Percentiles rank a stretch among this genome's conserved stretches.
These are phyloP conservation scores for Diorhabda carinulata DNA, from an alignment of 1,140 invertebrate species.

Conservation along the genomic window DNA sequence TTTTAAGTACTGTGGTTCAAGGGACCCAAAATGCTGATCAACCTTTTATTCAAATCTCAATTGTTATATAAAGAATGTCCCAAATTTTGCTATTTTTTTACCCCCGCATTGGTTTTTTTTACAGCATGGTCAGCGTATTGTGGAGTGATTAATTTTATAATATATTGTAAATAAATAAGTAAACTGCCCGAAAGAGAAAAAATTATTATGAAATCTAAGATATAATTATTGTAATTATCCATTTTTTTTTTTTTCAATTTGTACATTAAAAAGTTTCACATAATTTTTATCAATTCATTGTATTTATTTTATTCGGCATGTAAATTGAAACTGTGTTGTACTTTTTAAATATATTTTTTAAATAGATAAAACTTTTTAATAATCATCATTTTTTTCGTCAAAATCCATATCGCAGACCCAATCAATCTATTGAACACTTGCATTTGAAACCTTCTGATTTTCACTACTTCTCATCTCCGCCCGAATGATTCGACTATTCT, in stretches of 20 bases:
- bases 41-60: too few species aligned
- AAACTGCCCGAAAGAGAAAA: constrained; percentile 23
- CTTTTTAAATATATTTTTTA: constrained; percentile 25
- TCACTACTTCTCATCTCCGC: too few species aligned
- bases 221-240: constrained; percentile 21
- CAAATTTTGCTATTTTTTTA: too few species aligned
- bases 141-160: background rate
- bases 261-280: constrained; percentile 27
- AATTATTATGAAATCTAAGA: constrained; percentile 20
- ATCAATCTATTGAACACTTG: too few species aligned
- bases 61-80: too few species aligned
- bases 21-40: too few species aligned
- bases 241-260: constrained; percentile 16
- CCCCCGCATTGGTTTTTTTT: constrained; percentile 1
- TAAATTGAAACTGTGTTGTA: constrained; percentile 28
- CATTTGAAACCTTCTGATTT: too few species aligned
- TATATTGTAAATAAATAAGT: constrained; percentile 25
- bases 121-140: constrained; percentile 17
- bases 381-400: too few species aligned
- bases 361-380: background rate
- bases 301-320: constrained; percentile 34
- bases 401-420: too few species aligned
- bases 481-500: too few species aligned
- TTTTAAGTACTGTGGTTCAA: too few species aligned
- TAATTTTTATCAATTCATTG: constrained; percentile 31